These are phyloP conservation scores for Hycleus cichorii DNA, from an alignment of 1,140 invertebrate genomes.

Conservation along the genomic window DNA sequence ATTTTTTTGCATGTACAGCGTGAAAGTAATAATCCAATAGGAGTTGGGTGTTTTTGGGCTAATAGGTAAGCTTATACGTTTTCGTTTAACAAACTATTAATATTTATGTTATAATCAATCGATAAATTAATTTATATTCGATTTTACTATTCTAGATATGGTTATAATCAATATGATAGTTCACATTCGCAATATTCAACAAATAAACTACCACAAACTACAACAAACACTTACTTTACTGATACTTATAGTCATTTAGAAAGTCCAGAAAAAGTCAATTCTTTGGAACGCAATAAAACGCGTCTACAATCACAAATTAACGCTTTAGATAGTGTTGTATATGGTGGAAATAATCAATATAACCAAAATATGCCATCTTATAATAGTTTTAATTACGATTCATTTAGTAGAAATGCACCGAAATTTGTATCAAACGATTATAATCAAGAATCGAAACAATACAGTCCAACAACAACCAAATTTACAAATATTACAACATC, in stretches of 20 bases:
- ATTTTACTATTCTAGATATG: not conserved
- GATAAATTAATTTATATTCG: no score
- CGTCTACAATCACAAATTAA: conserved; percentile 27
- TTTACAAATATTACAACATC: no score
- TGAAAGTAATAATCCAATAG: conserved; percentile 17
- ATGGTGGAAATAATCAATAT: conserved; percentile 29
- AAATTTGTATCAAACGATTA: conserved; percentile 15
- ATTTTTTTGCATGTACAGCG: conserved; percentile 30
- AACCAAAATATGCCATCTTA: conserved; percentile 17
- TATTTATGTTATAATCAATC: no score
- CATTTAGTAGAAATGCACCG: conserved; percentile 14
- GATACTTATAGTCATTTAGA: conserved; percentile 35
- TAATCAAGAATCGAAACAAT: conserved; percentile 5
- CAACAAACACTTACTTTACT: conserved; percentile 24
- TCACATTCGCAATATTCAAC: conserved; percentile 16
- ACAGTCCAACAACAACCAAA: conserved; percentile 7
- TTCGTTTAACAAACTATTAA: not conserved
- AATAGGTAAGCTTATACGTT: conserved; percentile 6
- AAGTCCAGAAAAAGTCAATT: conserved; percentile 37
- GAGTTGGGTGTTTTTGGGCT: no score
- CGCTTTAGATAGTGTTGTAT: conserved; percentile 30
- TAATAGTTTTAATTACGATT: conserved; percentile 1
- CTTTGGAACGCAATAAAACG: conserved; percentile 33
- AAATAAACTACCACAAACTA: not conserved
- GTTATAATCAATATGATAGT: conserved; percentile 16